Base-by-base conservation (phyloP, 2,113 vertebrate genomes). In the Ivindomyrus marchei region DNA sequence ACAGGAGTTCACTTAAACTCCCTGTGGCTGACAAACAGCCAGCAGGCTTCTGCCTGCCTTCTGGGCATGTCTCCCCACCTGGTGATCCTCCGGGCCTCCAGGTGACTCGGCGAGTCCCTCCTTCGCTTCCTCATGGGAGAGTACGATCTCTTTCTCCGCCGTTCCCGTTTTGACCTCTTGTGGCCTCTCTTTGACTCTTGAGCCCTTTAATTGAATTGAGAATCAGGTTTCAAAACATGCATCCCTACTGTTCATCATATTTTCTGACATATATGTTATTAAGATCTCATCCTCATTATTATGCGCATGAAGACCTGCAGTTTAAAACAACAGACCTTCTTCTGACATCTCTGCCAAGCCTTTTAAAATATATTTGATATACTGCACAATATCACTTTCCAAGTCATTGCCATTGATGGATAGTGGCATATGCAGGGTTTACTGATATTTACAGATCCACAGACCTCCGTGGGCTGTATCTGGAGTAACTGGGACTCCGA, bases 21-120 rank as follows among this genome's bases (percentile, higher is more conserved):
- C 27, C 62, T 13, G n/a, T 70, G 62, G 62, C 24, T 62, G 9
- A 70, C 27, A 31, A 27, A 4, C 62, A 31, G 8, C 62, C n/a
- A 13, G n/a, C n/a, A 70, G 62, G 62, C 62, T 27, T 70, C 62
- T 11, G 27, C 62, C 62, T 31, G n/a, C n/a, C 27, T 70, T 31
- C 56, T 13, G 27, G 62, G 9, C 62, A 66, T 11, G 62, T 70
- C 10, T 70, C 62, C 50, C 89, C 88, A 98, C 98, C 98, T 99
- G 19, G 98, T 99, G 90, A 99, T 99, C 92, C 98, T 96, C 3
- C 98, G 95, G 3, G 98, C 98, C 93, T 99, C 98, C 0, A 99
- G 96, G 94, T 99, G 98, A 92, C 98, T 99, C 1, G 98, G 98
- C 0, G 98, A 99, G 94, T 99, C 97, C 95, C 98, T 97, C 93